Percentiles rank a stretch among this genome's conserved stretches.
Conservation (phyloP, 2,797 vertebrate species). For the Chaunax sp. region DNA sequence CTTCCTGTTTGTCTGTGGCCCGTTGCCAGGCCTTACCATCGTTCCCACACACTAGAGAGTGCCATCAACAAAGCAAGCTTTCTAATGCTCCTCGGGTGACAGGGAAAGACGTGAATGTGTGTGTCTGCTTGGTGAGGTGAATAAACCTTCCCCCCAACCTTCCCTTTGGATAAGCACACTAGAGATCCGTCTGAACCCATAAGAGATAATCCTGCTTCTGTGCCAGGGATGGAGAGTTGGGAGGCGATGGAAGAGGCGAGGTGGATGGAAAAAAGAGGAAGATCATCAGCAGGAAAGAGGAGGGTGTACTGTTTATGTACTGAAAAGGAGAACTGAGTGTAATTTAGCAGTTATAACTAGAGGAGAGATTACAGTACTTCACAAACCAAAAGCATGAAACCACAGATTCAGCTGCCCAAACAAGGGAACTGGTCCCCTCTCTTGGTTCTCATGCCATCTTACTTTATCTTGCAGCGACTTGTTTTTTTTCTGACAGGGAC, state of each 20-base stretch:
- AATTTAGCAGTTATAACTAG: slow-evolving; percentile 4
- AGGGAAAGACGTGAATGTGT: slow-evolving; percentile 26
- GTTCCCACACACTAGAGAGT: slow-evolving; percentile 58
- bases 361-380: slow-evolving; percentile 10
- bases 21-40: slow-evolving; percentile 47
- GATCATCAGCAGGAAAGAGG: background rate
- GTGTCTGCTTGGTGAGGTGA: slow-evolving; percentile 42
- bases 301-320: slow-evolving; percentile 2
- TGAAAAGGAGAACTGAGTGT: background rate
- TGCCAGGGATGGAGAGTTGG: slow-evolving; percentile 39
- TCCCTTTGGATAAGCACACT: slow-evolving; percentile 42
- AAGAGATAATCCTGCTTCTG: slow-evolving; percentile 60
- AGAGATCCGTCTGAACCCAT: slow-evolving; percentile 55
- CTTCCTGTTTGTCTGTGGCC: slow-evolving; percentile 26
- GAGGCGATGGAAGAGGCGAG: slow-evolving; percentile 20
- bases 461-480: slow-evolving; percentile 32
- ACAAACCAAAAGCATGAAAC: background rate
- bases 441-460: slow-evolving; percentile 47
- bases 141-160: slow-evolving; percentile 43
- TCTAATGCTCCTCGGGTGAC: slow-evolving; percentile 48
- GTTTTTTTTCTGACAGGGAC: slow-evolving; percentile 42
- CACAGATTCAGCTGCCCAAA: slow-evolving; percentile 11
- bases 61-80: slow-evolving; percentile 55
- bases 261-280: slow-evolving; percentile 4
- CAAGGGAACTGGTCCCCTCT: slow-evolving; percentile 6